Percentiles rank a stretch among this genome's conserved stretches.
phyloP scores from a whole-genome alignment of 2,888 invertebrate species.

The Zelleria hepariella region DNA sequence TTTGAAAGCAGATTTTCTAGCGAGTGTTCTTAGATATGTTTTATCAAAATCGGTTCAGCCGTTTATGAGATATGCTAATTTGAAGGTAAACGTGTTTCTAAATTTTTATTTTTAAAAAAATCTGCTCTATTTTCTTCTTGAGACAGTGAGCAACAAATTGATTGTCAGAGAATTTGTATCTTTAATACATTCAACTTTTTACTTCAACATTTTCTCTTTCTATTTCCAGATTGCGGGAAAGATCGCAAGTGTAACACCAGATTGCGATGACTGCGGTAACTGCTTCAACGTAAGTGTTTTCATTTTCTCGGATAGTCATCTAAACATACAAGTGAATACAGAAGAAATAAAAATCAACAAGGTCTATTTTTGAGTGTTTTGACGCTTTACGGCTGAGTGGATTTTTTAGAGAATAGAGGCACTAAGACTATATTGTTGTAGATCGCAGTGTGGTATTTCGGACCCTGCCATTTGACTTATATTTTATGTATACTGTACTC shows the following conservation, averaged over 20 bases:
- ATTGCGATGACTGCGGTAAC: conserved; percentile 73
- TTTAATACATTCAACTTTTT: too few species aligned
- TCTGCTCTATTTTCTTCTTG: not conserved
- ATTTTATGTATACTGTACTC: not conserved
- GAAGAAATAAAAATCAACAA: not conserved
- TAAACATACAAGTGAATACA: not conserved
- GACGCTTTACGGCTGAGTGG: too few species aligned
- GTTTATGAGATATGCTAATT: too few species aligned
- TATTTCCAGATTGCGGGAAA: conserved; percentile 67
- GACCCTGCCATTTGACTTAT: too few species aligned
- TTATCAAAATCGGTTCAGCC: too few species aligned
- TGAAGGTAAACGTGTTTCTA: not conserved
- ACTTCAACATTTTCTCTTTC: too few species aligned
- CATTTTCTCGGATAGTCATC: too few species aligned
- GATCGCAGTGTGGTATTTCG: too few species aligned
- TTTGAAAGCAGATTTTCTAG: too few species aligned
- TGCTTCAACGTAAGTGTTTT: conserved; percentile 64
- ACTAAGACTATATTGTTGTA: not conserved
- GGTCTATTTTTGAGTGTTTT: too few species aligned
- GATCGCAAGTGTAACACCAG: conserved; percentile 61
- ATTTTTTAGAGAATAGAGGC: too few species aligned
- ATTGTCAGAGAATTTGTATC: conserved; percentile 5
- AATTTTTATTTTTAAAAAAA: not conserved
- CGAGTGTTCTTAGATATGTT: too few species aligned
- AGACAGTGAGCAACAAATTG: not conserved